Evolutionary conservation across 2,797 vertebrate species (phyloP).

Genomic region (Propithecus deckenii): DNA sequence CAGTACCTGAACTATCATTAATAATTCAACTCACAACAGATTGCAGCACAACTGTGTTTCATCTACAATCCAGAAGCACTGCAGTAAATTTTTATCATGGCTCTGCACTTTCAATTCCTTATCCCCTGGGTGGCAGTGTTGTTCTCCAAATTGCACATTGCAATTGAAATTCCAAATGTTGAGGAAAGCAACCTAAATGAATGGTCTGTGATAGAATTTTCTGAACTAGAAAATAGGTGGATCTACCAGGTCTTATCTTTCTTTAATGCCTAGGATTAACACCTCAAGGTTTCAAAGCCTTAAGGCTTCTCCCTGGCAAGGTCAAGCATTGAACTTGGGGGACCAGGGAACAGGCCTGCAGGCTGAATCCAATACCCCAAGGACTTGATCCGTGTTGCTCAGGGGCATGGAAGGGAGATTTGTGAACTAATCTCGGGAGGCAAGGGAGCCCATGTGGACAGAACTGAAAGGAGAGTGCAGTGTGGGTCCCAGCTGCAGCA

Average conservation of each 20-base stretch:
- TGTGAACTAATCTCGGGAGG: too few relatives aligned
- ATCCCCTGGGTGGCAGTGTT: slow-evolving; percentile 82
- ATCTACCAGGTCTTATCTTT: slow-evolving; percentile 2
- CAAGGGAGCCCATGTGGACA: too few relatives aligned
- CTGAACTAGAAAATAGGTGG: slow-evolving; percentile 19
- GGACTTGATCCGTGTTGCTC: too few relatives aligned
- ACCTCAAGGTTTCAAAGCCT: neutral
- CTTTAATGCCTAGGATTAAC: slow-evolving; percentile 14
- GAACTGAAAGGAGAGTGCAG: too few relatives aligned
- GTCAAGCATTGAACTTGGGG: too few relatives aligned
- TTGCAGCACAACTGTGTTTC: neutral
- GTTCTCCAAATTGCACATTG: slow-evolving; percentile 59
- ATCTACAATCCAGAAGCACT: neutral
- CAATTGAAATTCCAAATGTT: neutral
- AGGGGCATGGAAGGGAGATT: too few relatives aligned
- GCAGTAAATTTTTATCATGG: neutral
- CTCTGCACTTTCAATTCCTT: neutral
- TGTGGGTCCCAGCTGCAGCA: too few relatives aligned
- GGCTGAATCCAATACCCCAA: too few relatives aligned
- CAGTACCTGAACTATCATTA: neutral
- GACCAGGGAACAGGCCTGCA: too few relatives aligned
- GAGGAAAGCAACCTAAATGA: neutral
- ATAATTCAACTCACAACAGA: neutral
- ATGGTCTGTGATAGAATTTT: neutral
- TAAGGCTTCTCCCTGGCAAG: too few relatives aligned